phyloP scores from a whole-genome alignment of 2,888 invertebrate genomes.

The Strigamia maritima region DNA sequence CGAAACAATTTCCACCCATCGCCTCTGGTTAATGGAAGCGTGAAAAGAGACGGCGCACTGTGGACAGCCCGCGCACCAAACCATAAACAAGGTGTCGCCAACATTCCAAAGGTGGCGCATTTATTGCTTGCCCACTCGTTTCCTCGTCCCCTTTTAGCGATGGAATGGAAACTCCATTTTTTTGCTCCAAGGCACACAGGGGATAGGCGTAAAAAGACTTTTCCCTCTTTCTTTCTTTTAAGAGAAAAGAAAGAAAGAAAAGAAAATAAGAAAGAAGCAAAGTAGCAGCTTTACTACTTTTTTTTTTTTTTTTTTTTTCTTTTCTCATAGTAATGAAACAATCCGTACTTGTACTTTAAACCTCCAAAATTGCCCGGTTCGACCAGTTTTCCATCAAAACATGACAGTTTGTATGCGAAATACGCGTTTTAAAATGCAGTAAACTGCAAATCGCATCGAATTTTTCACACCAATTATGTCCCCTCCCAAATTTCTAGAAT shows the following conservation, averaged over 20 bases:
- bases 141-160: background rate
- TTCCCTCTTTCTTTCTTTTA: too few species aligned
- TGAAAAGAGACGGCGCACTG: constrained; percentile 7
- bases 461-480: background rate
- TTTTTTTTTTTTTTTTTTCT: background rate
- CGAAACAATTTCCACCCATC: constrained; percentile 10
- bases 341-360: background rate
- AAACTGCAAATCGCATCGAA: background rate
- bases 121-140: background rate
- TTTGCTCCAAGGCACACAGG: background rate
- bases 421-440: background rate
- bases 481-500: background rate
- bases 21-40: background rate
- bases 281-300: too few species aligned
- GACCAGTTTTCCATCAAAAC: background rate
- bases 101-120: constrained; percentile 16
- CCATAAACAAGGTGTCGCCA: constrained; percentile 19
- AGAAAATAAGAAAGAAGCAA: too few species aligned
- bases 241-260: too few species aligned
- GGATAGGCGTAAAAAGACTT: background rate
- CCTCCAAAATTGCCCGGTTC: too few species aligned
- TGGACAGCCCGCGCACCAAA: constrained; percentile 2
- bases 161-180: background rate
- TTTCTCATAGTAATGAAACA: background rate
- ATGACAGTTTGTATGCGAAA: background rate